Evolutionary conservation across 1,140 invertebrate species (phyloP), one percentile per base, ranked within the genome.

Genomic region (Stenopsyche tienmushanensis): DNA sequence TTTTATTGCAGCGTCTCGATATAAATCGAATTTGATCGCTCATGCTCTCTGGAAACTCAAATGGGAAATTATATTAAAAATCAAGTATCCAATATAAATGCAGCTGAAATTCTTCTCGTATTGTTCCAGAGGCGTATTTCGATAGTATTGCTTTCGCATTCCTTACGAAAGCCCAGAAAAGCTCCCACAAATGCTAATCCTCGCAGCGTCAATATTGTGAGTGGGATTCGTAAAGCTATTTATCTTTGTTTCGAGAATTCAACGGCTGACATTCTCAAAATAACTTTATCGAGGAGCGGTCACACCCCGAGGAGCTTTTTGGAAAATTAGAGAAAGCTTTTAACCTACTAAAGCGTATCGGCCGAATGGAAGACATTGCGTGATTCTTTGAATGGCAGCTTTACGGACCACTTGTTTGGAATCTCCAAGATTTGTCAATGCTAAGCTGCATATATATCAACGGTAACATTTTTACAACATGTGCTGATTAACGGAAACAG

Each of bases 261-360:
- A 1, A 13, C 52, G 17, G 18, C 23, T 15, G 13, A 21, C 41
- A 42, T 15, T 13, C 41, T 29, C 25, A 54, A 54, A 54, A 54
- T 54, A 54, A 54, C 52, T 54, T 54, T 54, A 54, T 54, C 52
- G 21, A 54, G n/a, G 39, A 54, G 52, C 26, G 52, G 52, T 54
- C 52, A 54, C 52, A 54, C 52, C 52, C n/a, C 52, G 52, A 25
- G 21, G 52, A 25, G 52, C 52, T 54, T 54, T 17, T 15, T 15
- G 52, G 52, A 25, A 54, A 54, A 54, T 54, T 54, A 54, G 52
- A 54, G 52, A 54, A 54, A 54, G 52, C 52, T 54, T 54, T 54
- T 54, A 54, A 54, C 52, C 52, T 54, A 54, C 52, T 54, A 34
- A 29, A 29, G 24, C 25, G 13, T 24, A 52, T 21, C 20, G 8